phyloP scores from a whole-genome alignment of 2,888 invertebrate species.

The Meloe dianella region DNA sequence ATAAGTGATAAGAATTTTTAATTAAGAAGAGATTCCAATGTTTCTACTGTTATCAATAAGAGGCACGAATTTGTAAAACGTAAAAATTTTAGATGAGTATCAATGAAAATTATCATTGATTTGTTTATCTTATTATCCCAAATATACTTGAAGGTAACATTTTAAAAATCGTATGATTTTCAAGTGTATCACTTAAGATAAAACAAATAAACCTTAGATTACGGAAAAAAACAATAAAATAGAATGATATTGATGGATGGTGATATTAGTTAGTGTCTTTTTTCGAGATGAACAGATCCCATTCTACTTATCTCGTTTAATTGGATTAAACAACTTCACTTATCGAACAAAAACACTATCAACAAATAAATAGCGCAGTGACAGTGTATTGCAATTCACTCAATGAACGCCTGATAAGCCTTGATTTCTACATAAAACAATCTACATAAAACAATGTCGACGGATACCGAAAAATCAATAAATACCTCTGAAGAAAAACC shows the following conservation, averaged over 20 bases:
- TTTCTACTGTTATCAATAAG: too few species aligned
- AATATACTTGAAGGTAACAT: too few species aligned
- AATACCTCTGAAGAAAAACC: neutral
- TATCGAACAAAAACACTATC: neutral
- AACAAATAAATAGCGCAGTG: neutral
- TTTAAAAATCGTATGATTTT: too few species aligned
- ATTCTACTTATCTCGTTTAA: neutral
- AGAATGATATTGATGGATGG: too few species aligned
- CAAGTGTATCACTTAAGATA: neutral
- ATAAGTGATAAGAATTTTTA: too few species aligned
- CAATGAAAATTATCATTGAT: too few species aligned
- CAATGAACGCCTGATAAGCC: neutral
- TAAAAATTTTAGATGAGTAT: too few species aligned
- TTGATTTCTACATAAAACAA: neutral
- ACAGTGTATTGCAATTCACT: neutral
- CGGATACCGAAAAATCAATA: neutral
- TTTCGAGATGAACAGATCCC: neutral
- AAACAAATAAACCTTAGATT: neutral
- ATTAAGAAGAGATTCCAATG: too few species aligned
- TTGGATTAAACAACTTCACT: neutral
- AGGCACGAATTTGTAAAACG: too few species aligned
- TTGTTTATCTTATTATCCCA: too few species aligned
- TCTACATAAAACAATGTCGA: neutral
- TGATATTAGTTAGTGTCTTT: neutral
- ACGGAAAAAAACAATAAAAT: too few species aligned